Base-by-base conservation (phyloP, 2,888 invertebrate species). In the Lissocephala sabroskyi region DNA sequence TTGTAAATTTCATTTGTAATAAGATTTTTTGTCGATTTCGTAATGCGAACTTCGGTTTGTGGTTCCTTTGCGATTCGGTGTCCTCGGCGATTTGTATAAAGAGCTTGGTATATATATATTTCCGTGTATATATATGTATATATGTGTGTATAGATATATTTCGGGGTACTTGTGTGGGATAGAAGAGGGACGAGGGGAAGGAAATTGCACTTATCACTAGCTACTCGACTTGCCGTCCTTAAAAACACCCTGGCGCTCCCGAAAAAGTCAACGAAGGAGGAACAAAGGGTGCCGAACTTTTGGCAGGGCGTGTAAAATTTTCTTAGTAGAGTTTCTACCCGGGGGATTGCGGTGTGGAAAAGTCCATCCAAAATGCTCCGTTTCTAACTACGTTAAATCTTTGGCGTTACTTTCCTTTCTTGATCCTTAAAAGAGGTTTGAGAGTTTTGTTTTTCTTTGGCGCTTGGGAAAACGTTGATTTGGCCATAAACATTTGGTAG, bases 391-490 rank as follows among this genome's bases (percentile, higher is more conserved):
- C 49, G 51, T 56, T n/a, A 36, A 9, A 13, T 45, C 18, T 47
- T 45, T 52, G 44, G 28, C n/a, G n/a, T n/a, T n/a, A n/a, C n/a
- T 30, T 28, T 46, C 50, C 43, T 42, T 35, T 29, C 30, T 46
- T 19, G 14, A 42, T 35, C 52, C 33, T 44, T 56, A 57, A 62
- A 56, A 59, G 61, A 71, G 65, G 61, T 74, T n/a, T 63, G 59
- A 71, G 60, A 64, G 60, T 61, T 65, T 47, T 52, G 45, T 61
- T 65, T 67, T 66, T 67, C n/a, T n/a, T n/a, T n/a, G n/a, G n/a
- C n/a, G n/a, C n/a, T n/a, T 68, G 65, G 65, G 68, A 73, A 73
- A 73, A 75, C 73, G 59, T 68, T 62, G 59, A 71, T 67, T 71
- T 71, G 70, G 66, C 74, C 55, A 45, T 56, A 56, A 44, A 52